These are phyloP conservation scores for Betta splendens DNA, from an alignment of 2,797 vertebrate species.

Conservation along the genomic window DNA sequence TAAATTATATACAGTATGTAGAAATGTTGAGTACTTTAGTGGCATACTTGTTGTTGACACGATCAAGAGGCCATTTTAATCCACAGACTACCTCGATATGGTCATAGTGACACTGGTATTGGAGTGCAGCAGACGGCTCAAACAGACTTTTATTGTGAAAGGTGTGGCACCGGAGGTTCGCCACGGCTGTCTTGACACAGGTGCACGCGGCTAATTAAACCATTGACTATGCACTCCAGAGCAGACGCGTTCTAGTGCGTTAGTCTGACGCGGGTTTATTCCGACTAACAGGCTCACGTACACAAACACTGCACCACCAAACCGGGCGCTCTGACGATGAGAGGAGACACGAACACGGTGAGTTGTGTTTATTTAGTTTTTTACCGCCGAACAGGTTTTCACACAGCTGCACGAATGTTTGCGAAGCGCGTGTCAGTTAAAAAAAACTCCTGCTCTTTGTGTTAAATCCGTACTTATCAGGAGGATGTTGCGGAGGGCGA, in stretches of 20 bases:
- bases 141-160: conserved; percentile 46
- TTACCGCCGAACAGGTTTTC: no score
- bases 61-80: no score
- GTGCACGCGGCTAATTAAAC: conserved; percentile 29
- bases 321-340: conserved; percentile 27
- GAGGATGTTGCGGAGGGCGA: conserved; percentile 11
- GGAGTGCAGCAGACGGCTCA: not conserved
- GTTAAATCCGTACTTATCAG: not conserved
- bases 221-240: fast-evolving
- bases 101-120: no score
- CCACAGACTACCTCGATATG: no score
- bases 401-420: no score
- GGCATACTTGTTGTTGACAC: no score
- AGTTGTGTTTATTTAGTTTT: not conserved
- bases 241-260: not conserved
- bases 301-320: not conserved
- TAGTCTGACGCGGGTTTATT: not conserved
- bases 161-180: fast-evolving
- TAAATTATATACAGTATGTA: no score
- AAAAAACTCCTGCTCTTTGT: not conserved
- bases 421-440: not conserved
- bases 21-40: no score
- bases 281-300: not conserved
- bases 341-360: conserved; percentile 28
- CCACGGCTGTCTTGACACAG: conserved; percentile 1